Conservation (phyloP, 2,113 vertebrate species). For the Clarias magur region DNA sequence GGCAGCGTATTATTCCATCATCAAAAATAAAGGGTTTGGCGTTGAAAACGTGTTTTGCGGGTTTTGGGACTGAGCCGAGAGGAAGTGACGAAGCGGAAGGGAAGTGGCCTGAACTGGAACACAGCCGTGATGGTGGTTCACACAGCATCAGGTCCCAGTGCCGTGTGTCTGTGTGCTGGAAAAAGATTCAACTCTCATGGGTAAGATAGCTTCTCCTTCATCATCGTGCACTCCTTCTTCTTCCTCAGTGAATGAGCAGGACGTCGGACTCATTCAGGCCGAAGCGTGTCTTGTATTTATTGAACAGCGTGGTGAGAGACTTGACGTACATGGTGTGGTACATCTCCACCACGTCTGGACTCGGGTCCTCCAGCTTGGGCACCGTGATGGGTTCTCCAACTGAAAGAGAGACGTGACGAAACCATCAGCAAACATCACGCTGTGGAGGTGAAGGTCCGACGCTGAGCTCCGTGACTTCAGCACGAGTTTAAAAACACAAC, state of each 20-base stretch:
- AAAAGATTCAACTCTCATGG: neutral
- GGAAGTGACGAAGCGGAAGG: neutral
- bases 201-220: neutral
- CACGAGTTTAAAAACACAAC: neutral
- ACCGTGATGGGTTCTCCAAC: constrained; percentile 95
- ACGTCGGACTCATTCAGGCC: constrained; percentile 83
- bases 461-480: constrained; percentile 7
- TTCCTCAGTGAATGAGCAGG: constrained; percentile 82
- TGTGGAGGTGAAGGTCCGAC: neutral
- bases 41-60: neutral
- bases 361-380: constrained; percentile 84
- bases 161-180: neutral
- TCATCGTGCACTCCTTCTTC: neutral
- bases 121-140: neutral
- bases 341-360: constrained; percentile 81
- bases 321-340: constrained; percentile 89
- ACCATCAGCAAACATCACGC: neutral
- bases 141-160: too few species aligned
- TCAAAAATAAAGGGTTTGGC: neutral
- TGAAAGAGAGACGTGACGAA: constrained; percentile 57
- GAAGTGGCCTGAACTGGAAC: neutral
- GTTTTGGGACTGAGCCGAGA: neutral
- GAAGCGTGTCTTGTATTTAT: constrained; percentile 88
- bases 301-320: constrained; percentile 85
- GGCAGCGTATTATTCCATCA: too few species aligned